Evolutionary conservation across 2,113 vertebrate genomes (phyloP).

Genomic region (Podarcis muralis): DNA sequence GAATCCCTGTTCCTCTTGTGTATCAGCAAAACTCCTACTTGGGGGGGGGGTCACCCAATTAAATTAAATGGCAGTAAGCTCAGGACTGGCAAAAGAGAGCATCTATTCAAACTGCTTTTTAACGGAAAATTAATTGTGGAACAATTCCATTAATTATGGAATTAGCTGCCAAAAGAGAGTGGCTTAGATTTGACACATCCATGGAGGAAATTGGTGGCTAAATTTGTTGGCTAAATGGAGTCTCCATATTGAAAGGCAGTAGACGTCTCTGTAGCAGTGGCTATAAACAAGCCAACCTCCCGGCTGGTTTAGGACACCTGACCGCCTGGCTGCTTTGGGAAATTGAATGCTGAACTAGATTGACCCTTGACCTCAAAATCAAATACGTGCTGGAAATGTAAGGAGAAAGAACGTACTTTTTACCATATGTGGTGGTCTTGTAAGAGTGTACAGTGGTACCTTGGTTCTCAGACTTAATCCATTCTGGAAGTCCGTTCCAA

Average conservation of each 20-base stretch:
- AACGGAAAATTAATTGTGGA: too few relatives aligned
- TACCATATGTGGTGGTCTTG: too few relatives aligned
- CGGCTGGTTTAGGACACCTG: background rate
- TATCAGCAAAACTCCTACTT: background rate
- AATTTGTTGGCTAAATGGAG: background rate
- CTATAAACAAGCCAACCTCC: background rate
- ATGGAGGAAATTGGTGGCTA: background rate
- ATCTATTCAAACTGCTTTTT: background rate
- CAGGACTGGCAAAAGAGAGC: background rate
- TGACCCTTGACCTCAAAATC: background rate
- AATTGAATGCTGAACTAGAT: background rate
- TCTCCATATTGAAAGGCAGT: background rate
- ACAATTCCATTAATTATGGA: background rate
- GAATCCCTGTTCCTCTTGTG: background rate
- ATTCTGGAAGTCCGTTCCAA: too few relatives aligned
- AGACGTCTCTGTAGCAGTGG: background rate
- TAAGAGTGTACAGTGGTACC: too few relatives aligned
- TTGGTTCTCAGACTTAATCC: too few relatives aligned
- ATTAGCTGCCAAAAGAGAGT: background rate
- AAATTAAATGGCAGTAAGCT: background rate
- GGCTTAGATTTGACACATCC: background rate
- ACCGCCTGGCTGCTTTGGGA: background rate
- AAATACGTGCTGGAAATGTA: too few relatives aligned
- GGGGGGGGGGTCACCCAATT: background rate
- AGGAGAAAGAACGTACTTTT: too few relatives aligned